Evolutionary conservation across 2,888 invertebrate species (phyloP), one percentile per base, ranked within the genome.

Genomic region (Tiliacea aurago): DNA sequence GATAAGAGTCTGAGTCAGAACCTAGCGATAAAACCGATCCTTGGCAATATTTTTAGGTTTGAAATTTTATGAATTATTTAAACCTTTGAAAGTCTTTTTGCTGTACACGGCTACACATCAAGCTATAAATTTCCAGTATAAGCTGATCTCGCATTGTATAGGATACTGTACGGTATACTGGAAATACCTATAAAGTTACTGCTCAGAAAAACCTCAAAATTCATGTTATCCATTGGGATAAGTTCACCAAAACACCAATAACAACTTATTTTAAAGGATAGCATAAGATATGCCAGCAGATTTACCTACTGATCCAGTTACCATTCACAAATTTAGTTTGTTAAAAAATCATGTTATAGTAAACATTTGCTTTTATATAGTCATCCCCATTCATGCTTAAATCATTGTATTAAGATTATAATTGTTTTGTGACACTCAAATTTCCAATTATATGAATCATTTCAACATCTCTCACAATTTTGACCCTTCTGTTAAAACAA

Each of bases 361-460:
- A 41, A 33, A 23, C 33, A 55, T 49, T 53, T 45, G 37, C 28
- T 59, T 74, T 13, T 33, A n/a, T 45, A 33, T 23, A 33, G 28
- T 61, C 33, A 53, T 61, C 10, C 0, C 11, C 47, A 33, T 53
- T 28, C 51, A 71, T 37, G 72, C 79, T 78, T 75, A 9, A 20
- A 33, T 71, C 45, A 41, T 51, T 78, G n/a, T 72, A 79, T 72
- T 72, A 47, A 59, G 18, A 33, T 78, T 61, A 33, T 47, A 53
- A 81, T 81, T 81, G 78, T 77, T 70, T 66, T 77, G 82, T 79
- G 82, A 77, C 56, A 51, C 23, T 51, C 37, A 41, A 4, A 43
- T 55, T 37, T 9, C 1, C 15, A 28, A 37, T 37, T 41, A 41
- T 41, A 9, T 41, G 7, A 41, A 41, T 0, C 41, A 23, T 41